Evolutionary conservation across 2,113 vertebrate genomes (phyloP).

Genomic region (Nycticryphes semicollaris): DNA sequence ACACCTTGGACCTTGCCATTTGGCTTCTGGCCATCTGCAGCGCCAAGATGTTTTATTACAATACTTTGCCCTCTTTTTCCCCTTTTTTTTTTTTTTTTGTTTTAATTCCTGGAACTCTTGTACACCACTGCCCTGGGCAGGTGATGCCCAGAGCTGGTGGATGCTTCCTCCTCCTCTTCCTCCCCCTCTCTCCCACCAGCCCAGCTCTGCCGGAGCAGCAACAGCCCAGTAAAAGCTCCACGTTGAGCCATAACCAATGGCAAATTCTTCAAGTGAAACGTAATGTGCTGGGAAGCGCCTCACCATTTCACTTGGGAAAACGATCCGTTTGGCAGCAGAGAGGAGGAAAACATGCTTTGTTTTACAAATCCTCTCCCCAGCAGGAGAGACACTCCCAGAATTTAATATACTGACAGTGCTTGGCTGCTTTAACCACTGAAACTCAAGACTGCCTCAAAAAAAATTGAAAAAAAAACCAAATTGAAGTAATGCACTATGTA

Average conservation of each 20-base stretch:
- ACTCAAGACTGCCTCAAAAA: neutral
- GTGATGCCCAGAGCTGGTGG: fast-evolving
- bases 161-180: neutral
- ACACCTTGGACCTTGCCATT: neutral
- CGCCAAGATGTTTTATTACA: neutral
- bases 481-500: fast-evolving
- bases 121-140: neutral
- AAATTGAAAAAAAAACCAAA: neutral
- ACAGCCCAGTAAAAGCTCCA: neutral
- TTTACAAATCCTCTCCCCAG: slow-evolving; percentile 64
- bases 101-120: neutral
- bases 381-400: slow-evolving; percentile 65
- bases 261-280: slow-evolving; percentile 35
- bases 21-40: neutral
- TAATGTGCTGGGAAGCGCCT: slow-evolving; percentile 54
- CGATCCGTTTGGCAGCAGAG: neutral
- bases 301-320: slow-evolving; percentile 39
- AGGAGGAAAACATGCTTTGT: slow-evolving; percentile 64
- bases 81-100: neutral
- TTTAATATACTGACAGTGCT: slow-evolving; percentile 17
- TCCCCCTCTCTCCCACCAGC: neutral
- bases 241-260: slow-evolving; percentile 27
- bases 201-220: neutral
- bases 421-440: slow-evolving; percentile 36
- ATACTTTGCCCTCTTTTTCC: neutral